These are phyloP conservation scores for Microcebus jonahi DNA, from an alignment of 2,113 vertebrate genomes.

Conservation along the genomic window DNA sequence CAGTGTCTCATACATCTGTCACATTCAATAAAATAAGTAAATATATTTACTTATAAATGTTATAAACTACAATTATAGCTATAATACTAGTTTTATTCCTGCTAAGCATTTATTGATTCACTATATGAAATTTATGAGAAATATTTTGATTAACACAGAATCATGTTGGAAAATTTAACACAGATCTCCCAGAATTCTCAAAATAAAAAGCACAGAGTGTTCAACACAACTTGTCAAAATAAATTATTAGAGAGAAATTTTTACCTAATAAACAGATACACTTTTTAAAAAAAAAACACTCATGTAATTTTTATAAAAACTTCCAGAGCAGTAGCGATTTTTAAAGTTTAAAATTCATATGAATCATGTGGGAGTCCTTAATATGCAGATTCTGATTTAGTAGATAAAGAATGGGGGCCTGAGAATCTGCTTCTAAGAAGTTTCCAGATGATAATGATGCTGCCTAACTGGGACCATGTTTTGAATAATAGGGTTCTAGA, in stretches of 20 bases:
- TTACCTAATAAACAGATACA: neutral
- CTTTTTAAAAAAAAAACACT: neutral
- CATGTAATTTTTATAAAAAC: neutral
- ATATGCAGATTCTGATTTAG: neutral
- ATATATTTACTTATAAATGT: neutral
- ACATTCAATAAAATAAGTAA: neutral
- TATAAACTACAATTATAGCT: neutral
- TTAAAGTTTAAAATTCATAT: neutral
- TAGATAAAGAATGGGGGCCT: neutral
- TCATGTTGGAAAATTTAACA: neutral
- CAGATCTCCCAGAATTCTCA: neutral
- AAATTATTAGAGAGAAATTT: neutral
- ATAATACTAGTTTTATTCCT: neutral
- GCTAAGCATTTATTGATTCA: neutral
- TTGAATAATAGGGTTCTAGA: neutral
- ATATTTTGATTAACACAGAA: neutral
- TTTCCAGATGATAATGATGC: neutral
- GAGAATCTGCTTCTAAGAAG: neutral
- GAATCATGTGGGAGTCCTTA: neutral
- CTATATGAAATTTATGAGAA: neutral
- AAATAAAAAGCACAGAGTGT: neutral
- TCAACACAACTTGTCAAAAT: constrained; percentile 28
- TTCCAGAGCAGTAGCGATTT: neutral
- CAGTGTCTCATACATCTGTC: neutral
- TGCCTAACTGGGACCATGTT: neutral